Evolutionary conservation across 1,140 invertebrate genomes (phyloP).

Genomic region (Plodia interpunctella): DNA sequence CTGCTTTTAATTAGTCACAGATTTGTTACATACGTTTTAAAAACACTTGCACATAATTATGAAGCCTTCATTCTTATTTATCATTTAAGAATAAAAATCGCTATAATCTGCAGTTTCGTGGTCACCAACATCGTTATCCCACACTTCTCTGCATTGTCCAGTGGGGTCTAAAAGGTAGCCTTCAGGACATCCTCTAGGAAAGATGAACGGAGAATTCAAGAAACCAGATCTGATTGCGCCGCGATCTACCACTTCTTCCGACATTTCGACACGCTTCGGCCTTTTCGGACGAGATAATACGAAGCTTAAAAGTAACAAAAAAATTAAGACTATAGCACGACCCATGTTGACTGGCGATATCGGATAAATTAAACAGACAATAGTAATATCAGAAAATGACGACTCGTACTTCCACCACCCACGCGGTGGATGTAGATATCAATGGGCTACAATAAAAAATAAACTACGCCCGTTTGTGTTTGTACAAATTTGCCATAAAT

Average conservation of each 20-base stretch:
- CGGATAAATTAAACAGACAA: not conserved
- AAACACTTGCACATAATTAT: too few species aligned
- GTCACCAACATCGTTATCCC: conserved; percentile 30
- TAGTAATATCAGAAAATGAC: not conserved
- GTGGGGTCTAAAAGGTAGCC: conserved; percentile 40
- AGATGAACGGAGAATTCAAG: conserved; percentile 35
- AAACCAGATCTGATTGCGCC: not conserved
- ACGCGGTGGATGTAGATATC: conserved; percentile 10
- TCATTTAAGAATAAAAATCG: not conserved
- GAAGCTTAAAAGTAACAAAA: not conserved
- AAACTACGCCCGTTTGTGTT: too few species aligned
- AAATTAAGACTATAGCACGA: not conserved
- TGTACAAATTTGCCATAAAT: too few species aligned
- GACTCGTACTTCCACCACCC: conserved; percentile 4
- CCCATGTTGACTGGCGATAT: not conserved
- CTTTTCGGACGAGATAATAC: not conserved
- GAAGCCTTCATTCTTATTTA: not conserved
- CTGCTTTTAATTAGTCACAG: not conserved
- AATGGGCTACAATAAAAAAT: not conserved
- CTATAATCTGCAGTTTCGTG: not conserved
- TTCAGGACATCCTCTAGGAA: conserved; percentile 29
- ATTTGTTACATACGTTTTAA: not conserved
- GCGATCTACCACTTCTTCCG: not conserved
- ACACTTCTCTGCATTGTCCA: conserved; percentile 54
- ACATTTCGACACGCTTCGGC: not conserved